Evolutionary conservation across 1,140 invertebrate species (phyloP).

Genomic region (Chrysomallon squamiferum): DNA sequence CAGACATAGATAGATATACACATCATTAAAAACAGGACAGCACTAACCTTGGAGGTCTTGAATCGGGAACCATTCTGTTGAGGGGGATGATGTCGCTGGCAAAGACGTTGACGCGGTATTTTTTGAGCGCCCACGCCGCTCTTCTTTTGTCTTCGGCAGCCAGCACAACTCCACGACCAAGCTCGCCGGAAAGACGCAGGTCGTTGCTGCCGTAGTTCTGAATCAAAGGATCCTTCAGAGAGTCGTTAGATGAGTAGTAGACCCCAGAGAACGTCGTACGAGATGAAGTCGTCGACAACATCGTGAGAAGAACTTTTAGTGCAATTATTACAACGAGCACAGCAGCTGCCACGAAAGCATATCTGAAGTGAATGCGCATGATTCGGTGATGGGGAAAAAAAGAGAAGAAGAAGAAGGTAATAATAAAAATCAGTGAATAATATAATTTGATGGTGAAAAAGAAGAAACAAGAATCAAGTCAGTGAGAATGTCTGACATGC

Average conservation of each 20-base stretch:
- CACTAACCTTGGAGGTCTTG: conserved; percentile 37
- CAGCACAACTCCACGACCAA: conserved; percentile 38
- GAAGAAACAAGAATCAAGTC: no score
- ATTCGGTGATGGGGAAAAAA: no score
- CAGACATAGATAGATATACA: no score
- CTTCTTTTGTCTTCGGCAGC: conserved; percentile 24
- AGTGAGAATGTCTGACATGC: no score
- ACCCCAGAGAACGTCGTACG: background rate
- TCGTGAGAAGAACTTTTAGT: background rate
- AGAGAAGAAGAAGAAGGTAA: no score
- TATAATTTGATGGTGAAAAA: no score
- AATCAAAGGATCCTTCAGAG: conserved; percentile 34
- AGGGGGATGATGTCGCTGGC: conserved; percentile 45
- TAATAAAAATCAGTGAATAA: no score
- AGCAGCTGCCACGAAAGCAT: background rate
- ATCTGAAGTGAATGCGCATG: conserved; percentile 4
- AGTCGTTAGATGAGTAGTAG: background rate
- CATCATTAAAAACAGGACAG: no score
- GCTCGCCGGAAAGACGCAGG: conserved; percentile 27
- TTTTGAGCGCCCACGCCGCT: conserved; percentile 7
- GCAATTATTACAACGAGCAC: background rate
- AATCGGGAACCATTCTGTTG: conserved; percentile 43
- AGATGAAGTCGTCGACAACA: background rate
- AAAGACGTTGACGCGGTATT: conserved; percentile 36
- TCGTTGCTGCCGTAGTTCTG: conserved; percentile 39